A percentile compares a stretch with the other conserved stretches of the same genome.
phyloP scores from a whole-genome alignment of 2,113 vertebrate species.

The Panthera uncia region DNA sequence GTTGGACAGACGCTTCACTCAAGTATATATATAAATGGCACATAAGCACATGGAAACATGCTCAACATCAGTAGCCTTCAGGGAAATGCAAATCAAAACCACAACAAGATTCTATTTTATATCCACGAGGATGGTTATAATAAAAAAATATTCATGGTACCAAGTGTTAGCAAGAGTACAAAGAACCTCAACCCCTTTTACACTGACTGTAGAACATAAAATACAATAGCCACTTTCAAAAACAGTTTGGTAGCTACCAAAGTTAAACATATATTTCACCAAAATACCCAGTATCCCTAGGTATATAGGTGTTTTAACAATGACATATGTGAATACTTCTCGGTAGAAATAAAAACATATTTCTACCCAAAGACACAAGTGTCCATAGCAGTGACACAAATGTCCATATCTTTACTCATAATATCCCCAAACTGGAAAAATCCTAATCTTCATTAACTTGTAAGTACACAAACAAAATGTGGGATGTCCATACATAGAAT shows the following conservation, averaged over 20 bases:
- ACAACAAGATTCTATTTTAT: neutral
- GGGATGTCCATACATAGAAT: neutral
- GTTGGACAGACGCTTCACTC: neutral
- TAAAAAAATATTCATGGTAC: neutral
- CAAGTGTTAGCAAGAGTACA: neutral
- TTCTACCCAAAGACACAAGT: neutral
- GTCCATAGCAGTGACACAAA: neutral
- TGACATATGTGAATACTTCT: neutral
- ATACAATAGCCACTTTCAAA: neutral
- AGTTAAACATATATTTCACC: neutral
- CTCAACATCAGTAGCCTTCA: neutral
- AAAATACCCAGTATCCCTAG: neutral
- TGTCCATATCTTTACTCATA: neutral
- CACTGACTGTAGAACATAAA: neutral
- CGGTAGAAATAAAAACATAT: neutral
- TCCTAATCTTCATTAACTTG: neutral
- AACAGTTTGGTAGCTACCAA: neutral
- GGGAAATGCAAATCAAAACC: neutral
- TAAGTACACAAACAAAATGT: neutral
- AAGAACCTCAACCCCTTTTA: neutral
- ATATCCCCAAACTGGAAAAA: neutral
- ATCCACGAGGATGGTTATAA: neutral
- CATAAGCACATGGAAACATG: neutral
- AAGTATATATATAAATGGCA: neutral
- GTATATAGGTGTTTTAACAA: neutral